A percentile compares a stretch with the other conserved stretches of the same genome.
phyloP scores from a whole-genome alignment of 1,140 invertebrate genomes.

The Cydia splendana region DNA sequence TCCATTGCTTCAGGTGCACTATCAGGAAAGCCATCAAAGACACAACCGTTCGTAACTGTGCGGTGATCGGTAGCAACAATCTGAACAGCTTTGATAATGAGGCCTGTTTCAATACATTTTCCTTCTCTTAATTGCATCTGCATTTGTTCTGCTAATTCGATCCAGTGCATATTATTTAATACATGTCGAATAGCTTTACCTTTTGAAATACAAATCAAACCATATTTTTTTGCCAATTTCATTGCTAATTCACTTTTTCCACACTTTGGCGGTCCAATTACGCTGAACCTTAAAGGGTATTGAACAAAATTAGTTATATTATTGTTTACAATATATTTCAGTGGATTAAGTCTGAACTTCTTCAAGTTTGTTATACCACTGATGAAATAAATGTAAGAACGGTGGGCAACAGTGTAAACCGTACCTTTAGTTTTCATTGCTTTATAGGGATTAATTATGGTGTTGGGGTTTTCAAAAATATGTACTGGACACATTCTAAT shows the following conservation, averaged over 20 bases:
- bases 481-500: conserved; percentile 81
- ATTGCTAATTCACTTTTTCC: conserved; percentile 88
- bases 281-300: conserved; percentile 85
- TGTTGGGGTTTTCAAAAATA: conserved; percentile 70
- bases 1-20: conserved; percentile 70
- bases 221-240: conserved; percentile 76
- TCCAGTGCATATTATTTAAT: conserved; percentile 73
- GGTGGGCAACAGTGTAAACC: conserved; percentile 79
- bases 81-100: conserved; percentile 76
- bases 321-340: conserved; percentile 75
- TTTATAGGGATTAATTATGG: conserved; percentile 76
- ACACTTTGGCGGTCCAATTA: conserved; percentile 92
- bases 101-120: conserved; percentile 59
- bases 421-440: conserved; percentile 63
- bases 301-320: conserved; percentile 66
- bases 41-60: conserved; percentile 75
- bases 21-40: conserved; percentile 82
- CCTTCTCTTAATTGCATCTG: conserved; percentile 63
- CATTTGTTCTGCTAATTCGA: conserved; percentile 67
- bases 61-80: conserved; percentile 71
- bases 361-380: conserved; percentile 67
- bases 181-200: conserved; percentile 76
- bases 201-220: conserved; percentile 76
- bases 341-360: conserved; percentile 78
- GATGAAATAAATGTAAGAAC: conserved; percentile 82